Percentiles rank a stretch among this genome's conserved stretches.
phyloP scores from a whole-genome alignment of 2,797 vertebrate species.

The Staurois parvus region DNA sequence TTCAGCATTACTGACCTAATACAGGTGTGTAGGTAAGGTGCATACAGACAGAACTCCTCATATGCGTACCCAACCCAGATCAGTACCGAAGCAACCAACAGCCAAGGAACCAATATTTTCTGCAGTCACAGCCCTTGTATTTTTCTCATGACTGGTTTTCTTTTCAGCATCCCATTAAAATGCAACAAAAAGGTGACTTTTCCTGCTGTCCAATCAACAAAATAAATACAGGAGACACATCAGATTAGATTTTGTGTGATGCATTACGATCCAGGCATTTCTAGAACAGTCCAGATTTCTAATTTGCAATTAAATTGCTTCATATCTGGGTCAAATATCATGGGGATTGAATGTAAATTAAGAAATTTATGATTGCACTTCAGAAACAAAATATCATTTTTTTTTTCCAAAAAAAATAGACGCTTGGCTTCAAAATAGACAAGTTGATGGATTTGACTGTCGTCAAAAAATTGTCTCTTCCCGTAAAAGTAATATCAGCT shows the following conservation, averaged over 20 bases:
- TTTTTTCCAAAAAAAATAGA: background rate
- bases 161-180: background rate
- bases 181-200: background rate
- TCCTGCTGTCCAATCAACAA: slow-evolving; percentile 15
- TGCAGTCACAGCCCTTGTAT: background rate
- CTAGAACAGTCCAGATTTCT: slow-evolving; percentile 39
- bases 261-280: slow-evolving; percentile 24
- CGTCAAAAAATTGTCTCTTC: background rate
- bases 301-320: slow-evolving; percentile 58
- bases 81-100: background rate
- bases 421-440: slow-evolving; percentile 3
- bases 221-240: slow-evolving; percentile 37
- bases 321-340: slow-evolving; percentile 53
- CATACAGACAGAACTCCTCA: background rate
- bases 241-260: slow-evolving; percentile 10
- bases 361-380: slow-evolving; percentile 37
- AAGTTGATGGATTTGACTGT: slow-evolving; percentile 10
- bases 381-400: slow-evolving; percentile 35
- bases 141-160: background rate
- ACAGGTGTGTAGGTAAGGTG: too few relatives aligned
- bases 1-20: too few relatives aligned
- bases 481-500: background rate
- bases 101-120: background rate
- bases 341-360: slow-evolving; percentile 33
- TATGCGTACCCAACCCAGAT: background rate